Conservation (phyloP, 2,113 vertebrate species). For the Mirounga angustirostris region DNA sequence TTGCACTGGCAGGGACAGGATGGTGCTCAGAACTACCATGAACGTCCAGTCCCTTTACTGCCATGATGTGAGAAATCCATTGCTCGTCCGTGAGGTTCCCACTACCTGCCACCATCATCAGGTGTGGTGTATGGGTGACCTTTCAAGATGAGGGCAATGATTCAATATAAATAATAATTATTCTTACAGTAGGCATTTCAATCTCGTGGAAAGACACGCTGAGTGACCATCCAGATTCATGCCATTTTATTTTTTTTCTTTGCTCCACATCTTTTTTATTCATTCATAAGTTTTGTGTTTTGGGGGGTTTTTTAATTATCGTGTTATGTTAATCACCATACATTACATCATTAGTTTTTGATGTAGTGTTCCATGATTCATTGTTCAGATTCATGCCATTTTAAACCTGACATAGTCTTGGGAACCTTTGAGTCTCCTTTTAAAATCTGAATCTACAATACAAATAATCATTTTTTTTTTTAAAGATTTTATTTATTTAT, state of each 20-base stretch:
- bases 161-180: not conserved
- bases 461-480: not conserved
- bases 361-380: no score
- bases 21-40: not conserved
- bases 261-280: no score
- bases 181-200: not conserved
- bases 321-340: no score
- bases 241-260: not conserved
- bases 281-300: no score
- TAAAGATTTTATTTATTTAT: no score
- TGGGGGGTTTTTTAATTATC: no score
- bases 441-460: not conserved
- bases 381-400: not conserved
- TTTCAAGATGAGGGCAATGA: not conserved
- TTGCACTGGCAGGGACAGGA: not conserved
- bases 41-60: not conserved
- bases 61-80: not conserved
- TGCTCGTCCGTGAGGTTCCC: not conserved
- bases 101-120: not conserved
- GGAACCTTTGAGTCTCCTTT: not conserved
- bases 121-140: fast-evolving
- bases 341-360: no score
- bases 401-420: not conserved
- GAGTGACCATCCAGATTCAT: not conserved
- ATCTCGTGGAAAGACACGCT: not conserved